Base-by-base conservation (phyloP, 2,888 invertebrate species). In the Nomada fucata region DNA sequence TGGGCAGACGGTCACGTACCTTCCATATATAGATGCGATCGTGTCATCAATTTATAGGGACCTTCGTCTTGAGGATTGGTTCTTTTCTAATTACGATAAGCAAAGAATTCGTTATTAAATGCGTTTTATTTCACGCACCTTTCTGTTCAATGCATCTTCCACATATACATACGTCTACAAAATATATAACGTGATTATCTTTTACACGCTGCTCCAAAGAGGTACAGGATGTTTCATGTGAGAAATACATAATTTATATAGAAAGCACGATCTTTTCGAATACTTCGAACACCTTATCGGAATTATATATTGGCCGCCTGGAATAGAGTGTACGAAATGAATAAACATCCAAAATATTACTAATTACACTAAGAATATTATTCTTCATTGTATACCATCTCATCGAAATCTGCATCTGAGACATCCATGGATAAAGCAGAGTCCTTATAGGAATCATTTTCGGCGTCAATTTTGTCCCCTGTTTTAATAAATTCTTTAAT, bases 1-100 rank as follows among this genome's bases (percentile, higher is more conserved):
- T 90, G 83, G 88, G 88, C 55, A 76, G 69, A 36, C 59, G 80
- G 53, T 86, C 86, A 89, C 85, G 83, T 83, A 86, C 76, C 87
- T 87, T 68, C 89, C 89, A 86, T 91, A 91, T 88, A 87, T 71
- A 85, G 88, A 42, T 23, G 36, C 5, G 63, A 73, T 67, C 67
- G 55, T 74, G 55, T 87, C 85, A 85, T 85, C 74, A 57, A 63
- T 70, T 53, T 20, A 36, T 36, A 23, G 61, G 42, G 36, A 53
- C 20, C 50, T 72, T 59, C 18, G 2, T 57, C 47, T 47, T 13
- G 26, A 81, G 71, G 53, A 50, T 69, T 23, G 18, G 10, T 42
- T 65, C 53, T 44, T 44, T 63, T 81, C 26, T 23, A 72, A 67
- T 55, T 75, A 55, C 7, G 42, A 47, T 29, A 71, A 15, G 15